Evolutionary conservation across 2,888 invertebrate genomes (phyloP).

Genomic region (Gryllus longicercus): DNA sequence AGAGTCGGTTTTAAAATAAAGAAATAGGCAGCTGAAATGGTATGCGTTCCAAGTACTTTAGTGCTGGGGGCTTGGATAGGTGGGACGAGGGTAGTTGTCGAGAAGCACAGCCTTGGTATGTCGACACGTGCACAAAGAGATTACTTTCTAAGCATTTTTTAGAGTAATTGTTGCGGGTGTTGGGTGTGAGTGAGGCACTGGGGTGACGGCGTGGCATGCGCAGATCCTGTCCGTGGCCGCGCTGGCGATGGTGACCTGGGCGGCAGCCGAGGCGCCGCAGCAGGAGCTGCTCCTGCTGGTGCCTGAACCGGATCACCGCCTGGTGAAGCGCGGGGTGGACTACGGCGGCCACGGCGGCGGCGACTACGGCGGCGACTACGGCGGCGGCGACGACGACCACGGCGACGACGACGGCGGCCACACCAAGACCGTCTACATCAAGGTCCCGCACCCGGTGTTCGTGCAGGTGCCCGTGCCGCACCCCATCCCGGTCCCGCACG

Average conservation of each 20-base stretch:
- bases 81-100: too few relatives aligned
- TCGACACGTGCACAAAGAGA: too few relatives aligned
- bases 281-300: neutral
- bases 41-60: too few relatives aligned
- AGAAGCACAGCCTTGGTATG: too few relatives aligned
- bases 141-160: too few relatives aligned
- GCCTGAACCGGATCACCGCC: too few relatives aligned
- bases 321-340: conserved; percentile 5
- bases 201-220: neutral
- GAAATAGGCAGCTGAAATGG: too few relatives aligned
- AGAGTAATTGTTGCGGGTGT: too few relatives aligned
- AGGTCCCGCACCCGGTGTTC: conserved; percentile 28
- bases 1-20: too few relatives aligned
- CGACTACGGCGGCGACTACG: neutral
- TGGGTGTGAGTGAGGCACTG: too few relatives aligned
- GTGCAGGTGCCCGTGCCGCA: conserved; percentile 31
- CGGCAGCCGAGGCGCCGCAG: neutral
- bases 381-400: neutral
- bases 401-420: conserved; percentile 6
- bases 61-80: too few relatives aligned
- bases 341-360: conserved; percentile 12
- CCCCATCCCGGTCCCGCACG: conserved; percentile 34
- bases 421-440: conserved; percentile 37
- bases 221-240: neutral
- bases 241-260: neutral